Percentiles rank a stretch among this genome's conserved stretches.
phyloP scores from a whole-genome alignment of 2,888 invertebrate genomes.

The Tortrix viridana region DNA sequence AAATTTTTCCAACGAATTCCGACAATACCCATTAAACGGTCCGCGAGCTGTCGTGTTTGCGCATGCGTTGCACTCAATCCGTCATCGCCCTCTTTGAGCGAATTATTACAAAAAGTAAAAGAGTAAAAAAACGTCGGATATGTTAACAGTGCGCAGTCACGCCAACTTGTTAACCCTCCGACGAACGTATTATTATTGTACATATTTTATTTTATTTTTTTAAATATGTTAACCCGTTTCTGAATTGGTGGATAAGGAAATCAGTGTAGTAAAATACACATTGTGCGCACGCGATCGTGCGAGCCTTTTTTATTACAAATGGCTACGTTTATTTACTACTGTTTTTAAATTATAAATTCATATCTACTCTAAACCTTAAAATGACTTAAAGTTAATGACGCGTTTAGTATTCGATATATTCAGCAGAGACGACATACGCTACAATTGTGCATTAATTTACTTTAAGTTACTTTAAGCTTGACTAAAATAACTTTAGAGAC shows the following conservation, averaged over 20 bases:
- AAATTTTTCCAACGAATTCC: conserved; percentile 49
- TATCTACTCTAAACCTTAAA: too few relatives aligned
- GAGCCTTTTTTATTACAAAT: too few relatives aligned
- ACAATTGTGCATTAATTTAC: neutral
- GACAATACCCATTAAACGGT: conserved; percentile 60
- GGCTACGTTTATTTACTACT: too few relatives aligned
- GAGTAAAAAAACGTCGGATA: conserved; percentile 59
- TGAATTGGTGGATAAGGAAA: conserved; percentile 54
- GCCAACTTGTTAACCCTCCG: conserved; percentile 71
- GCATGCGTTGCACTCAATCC: conserved; percentile 59
- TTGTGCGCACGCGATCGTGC: conserved; percentile 60
- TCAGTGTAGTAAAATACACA: conserved; percentile 71
- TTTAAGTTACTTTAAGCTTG: neutral
- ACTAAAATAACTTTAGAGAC: neutral
- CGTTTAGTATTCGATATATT: too few relatives aligned
- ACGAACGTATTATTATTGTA: conserved; percentile 75
- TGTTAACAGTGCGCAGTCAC: conserved; percentile 79
- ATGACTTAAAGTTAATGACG: too few relatives aligned
- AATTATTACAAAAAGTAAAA: conserved; percentile 41
- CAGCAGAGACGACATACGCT: too few relatives aligned
- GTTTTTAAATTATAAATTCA: too few relatives aligned
- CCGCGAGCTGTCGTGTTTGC: conserved; percentile 53
- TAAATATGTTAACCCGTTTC: conserved; percentile 55
- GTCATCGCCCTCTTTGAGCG: conserved; percentile 58
- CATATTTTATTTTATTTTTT: conserved; percentile 77